Evolutionary conservation across 1,140 invertebrate genomes (phyloP), one percentile per base, ranked within the genome.

Genomic region (Anastatus disparis): DNA sequence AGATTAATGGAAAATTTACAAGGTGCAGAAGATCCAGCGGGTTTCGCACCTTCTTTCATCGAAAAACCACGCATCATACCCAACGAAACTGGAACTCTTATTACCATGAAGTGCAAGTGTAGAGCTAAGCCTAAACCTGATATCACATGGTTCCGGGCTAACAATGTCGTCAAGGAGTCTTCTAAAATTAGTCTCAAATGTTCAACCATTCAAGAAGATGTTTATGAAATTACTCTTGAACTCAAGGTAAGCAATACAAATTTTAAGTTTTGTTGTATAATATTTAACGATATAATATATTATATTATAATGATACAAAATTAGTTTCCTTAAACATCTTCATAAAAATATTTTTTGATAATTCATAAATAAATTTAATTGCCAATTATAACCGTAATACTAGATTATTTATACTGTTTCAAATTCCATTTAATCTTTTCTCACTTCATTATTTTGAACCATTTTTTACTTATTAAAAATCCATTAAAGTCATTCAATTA

Each of bases 11-110:
- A 79, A 77, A 76, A 81, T 85, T 70, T 84, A 80, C 82, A 89
- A 94, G 94, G 93, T 90, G 93, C 93, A 84, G 94, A 94, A 86
- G 94, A 94, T 85, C 91, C 91, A 74, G 93, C 93, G 78, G 94
- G 95, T 77, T 94, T 95, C 85, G 94, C 96, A 72, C 97, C 97
- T 56, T 95, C 94, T 50, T 97, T 99, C 85, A 90, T 96, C 78
- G 97, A 97, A 82, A 98, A 98, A 88, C 97, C 97, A 46, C 91
- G 93, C 86, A 99, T 99, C 82, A 96, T 98, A 87, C 95, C 97
- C 77, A 98, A 99, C 86, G 96, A 98, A 85, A 94, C 92, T 81
- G 95, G 95, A 64, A 96, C 95, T 72, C 88, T 97, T 58, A 98
- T 98, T 78, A 94, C 95, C 46, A 96, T 98, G 95, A 94, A 95